Evolutionary conservation across 2,888 invertebrate species (phyloP).

Genomic region (Xestia ashworthii): DNA sequence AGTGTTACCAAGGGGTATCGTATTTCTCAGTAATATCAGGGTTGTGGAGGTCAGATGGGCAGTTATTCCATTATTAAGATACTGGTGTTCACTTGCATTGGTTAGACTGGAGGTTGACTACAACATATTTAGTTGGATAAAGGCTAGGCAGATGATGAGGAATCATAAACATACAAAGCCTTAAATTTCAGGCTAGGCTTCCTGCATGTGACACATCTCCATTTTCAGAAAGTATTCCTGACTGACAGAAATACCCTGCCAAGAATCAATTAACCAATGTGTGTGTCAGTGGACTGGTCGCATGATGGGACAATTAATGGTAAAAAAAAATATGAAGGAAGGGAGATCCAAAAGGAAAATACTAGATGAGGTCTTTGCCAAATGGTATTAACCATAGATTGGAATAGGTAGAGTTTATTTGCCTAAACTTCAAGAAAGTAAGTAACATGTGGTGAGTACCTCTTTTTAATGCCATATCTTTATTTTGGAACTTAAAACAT

Average conservation of each 20-base stretch:
- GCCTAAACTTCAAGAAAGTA: not conserved
- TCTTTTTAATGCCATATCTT: no score
- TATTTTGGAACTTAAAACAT: not conserved
- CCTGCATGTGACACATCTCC: not conserved
- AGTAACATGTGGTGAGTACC: not conserved
- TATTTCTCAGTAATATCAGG: no score
- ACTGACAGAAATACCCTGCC: not conserved
- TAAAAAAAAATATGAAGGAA: no score
- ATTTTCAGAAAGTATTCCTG: not conserved
- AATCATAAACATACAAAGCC: not conserved
- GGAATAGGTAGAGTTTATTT: not conserved
- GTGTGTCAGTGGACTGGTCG: no score
- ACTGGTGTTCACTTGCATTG: no score
- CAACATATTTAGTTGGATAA: no score
- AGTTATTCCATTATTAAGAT: no score
- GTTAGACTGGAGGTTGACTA: no score
- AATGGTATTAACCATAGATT: not conserved
- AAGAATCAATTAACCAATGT: not conserved
- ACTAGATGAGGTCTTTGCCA: not conserved
- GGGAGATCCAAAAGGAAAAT: not conserved
- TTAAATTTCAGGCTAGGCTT: not conserved
- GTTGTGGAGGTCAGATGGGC: no score
- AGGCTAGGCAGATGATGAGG: no score
- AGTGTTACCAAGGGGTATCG: no score
- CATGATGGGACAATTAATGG: not conserved